Conservation (phyloP, 2,888 invertebrate species). For the Drosophila vallismaia region DNA sequence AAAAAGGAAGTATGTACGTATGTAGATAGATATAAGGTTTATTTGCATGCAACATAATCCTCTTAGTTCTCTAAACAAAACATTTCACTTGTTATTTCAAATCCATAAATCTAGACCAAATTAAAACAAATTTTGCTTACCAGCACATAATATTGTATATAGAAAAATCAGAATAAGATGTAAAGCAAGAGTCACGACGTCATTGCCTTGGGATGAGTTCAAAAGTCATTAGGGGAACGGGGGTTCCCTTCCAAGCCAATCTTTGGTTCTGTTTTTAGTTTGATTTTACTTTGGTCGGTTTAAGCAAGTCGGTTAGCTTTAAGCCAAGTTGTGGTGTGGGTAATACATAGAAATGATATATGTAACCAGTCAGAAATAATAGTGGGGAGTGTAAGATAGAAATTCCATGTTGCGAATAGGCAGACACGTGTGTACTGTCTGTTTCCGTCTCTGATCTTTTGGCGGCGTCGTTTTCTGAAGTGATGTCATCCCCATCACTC, state of each 20-base stretch:
- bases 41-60: too few relatives aligned
- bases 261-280: not conserved
- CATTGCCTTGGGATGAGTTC: not conserved
- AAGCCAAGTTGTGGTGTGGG: not conserved
- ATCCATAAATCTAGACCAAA: too few relatives aligned
- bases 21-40: too few relatives aligned
- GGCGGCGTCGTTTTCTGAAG: not conserved
- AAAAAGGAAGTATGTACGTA: too few relatives aligned
- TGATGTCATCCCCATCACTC: conserved; percentile 32
- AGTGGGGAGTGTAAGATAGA: not conserved
- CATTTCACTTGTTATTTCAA: too few relatives aligned
- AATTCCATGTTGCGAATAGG: not conserved
- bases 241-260: conserved; percentile 13
- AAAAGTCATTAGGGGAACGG: not conserved
- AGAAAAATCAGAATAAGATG: not conserved
- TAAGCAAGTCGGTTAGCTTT: too few relatives aligned
- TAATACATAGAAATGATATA: not conserved
- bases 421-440: conserved; percentile 32
- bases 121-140: not conserved
- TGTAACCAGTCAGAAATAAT: not conserved
- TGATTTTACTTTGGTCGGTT: not conserved
- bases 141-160: too few relatives aligned
- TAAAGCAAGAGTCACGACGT: not conserved
- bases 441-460: conserved; percentile 23
- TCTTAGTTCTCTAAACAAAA: too few relatives aligned